phyloP scores from a whole-genome alignment of 2,113 vertebrate genomes.

The Erythrolamprus reginae region DNA sequence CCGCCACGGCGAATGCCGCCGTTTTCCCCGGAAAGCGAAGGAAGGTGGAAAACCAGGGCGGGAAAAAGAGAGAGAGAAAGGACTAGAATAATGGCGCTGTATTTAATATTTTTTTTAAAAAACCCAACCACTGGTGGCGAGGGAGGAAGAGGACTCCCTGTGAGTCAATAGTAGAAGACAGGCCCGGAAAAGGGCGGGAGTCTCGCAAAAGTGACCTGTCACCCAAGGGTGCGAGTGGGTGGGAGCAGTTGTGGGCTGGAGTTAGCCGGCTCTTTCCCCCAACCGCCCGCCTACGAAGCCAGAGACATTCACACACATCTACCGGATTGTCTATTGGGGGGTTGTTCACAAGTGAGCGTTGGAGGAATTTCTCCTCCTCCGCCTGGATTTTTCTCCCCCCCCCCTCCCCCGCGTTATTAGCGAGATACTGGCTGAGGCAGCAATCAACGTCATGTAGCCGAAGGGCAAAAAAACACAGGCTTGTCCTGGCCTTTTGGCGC shows the following conservation, averaged over 20 bases:
- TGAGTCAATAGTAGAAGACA: slow-evolving; percentile 5
- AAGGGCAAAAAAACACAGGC: slow-evolving; percentile 11
- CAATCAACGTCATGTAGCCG: slow-evolving; percentile 49
- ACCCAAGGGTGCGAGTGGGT: slow-evolving; percentile 6
- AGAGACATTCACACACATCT: slow-evolving; percentile 22
- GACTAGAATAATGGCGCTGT: neutral
- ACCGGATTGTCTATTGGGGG: neutral
- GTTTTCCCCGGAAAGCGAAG: slow-evolving; percentile 29
- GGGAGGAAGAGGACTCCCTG: slow-evolving; percentile 8
- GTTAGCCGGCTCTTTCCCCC: neutral
- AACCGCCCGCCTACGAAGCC: slow-evolving; percentile 11
- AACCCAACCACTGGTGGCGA: neutral
- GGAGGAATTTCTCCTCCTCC: slow-evolving; percentile 26
- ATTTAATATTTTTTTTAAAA: slow-evolving; percentile 6
- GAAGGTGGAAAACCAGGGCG: slow-evolving; percentile 31
- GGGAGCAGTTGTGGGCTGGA: neutral
- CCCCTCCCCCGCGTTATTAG: slow-evolving; percentile 32
- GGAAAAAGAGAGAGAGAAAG: neutral
- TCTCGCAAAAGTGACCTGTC: slow-evolving; percentile 24
- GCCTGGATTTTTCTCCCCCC: slow-evolving; percentile 17
- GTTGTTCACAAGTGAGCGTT: neutral
- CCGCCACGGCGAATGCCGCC: neutral
- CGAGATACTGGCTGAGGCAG: slow-evolving; percentile 45
- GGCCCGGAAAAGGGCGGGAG: slow-evolving; percentile 6
- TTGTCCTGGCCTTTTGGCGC: slow-evolving; percentile 42